Conservation (phyloP, 2,888 invertebrate species). For the Trichacis sp. region DNA sequence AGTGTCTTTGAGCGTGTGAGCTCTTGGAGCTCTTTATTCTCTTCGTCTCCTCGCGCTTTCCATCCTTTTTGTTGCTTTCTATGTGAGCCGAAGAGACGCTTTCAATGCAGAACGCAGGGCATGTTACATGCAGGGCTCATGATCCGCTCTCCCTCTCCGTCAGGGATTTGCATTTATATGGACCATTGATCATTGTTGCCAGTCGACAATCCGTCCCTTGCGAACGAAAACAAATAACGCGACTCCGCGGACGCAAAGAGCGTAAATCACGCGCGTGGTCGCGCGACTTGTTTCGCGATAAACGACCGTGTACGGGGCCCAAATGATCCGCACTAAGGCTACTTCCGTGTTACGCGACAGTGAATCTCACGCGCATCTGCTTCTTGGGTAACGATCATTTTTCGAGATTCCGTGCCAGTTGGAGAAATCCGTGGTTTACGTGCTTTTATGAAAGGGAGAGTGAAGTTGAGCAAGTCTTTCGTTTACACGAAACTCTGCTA, state of each 20-base stretch:
- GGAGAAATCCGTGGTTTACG: too few species aligned
- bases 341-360: conserved; percentile 27
- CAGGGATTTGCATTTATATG: conserved; percentile 38
- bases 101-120: conserved; percentile 5
- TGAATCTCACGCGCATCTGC: conserved; percentile 4
- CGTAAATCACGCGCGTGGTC: conserved; percentile 10
- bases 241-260: neutral
- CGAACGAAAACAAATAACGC: conserved; percentile 18
- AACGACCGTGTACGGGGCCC: conserved; percentile 7
- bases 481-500: too few species aligned
- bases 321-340: conserved; percentile 18
- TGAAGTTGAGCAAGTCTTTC: too few species aligned
- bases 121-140: conserved; percentile 1
- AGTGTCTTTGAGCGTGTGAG: conserved; percentile 44
- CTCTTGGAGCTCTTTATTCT: conserved; percentile 44
- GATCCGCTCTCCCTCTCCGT: conserved; percentile 20
- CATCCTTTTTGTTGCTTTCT: conserved; percentile 34
- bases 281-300: conserved; percentile 13
- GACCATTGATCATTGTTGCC: conserved; percentile 36
- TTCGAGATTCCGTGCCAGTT: neutral
- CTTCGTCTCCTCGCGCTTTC: conserved; percentile 37
- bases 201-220: conserved; percentile 17
- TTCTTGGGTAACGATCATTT: neutral
- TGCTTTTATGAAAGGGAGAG: too few species aligned
- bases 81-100: conserved; percentile 9